A percentile compares a stretch with the other conserved stretches of the same genome.
These are phyloP conservation scores for Noctuana brunneofusca DNA, from an alignment of 2,888 invertebrate genomes.

Conservation along the genomic window DNA sequence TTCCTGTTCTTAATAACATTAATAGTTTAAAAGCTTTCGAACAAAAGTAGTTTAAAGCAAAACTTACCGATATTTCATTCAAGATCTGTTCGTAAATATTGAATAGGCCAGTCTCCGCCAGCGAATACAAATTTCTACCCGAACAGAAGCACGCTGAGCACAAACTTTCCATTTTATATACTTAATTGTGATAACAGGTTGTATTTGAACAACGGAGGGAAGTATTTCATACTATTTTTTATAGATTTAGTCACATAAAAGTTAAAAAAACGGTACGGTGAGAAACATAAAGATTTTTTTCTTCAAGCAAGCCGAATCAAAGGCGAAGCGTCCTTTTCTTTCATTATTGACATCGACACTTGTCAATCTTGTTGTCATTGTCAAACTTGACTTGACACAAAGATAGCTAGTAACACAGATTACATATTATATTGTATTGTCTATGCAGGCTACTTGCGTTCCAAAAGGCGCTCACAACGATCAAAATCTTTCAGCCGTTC, in stretches of 20 bases:
- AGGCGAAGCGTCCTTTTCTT: neutral
- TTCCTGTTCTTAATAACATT: neutral
- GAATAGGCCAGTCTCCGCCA: conserved; percentile 57
- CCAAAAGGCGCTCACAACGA: no score
- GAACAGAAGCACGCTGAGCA: conserved; percentile 63
- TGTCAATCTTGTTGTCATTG: neutral
- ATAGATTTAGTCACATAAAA: neutral
- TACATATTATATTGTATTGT: no score
- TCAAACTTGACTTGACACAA: no score
- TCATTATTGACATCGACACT: no score
- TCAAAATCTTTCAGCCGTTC: no score
- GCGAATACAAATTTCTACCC: conserved; percentile 57
- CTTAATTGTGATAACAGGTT: neutral
- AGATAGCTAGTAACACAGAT: no score
- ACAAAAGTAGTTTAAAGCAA: neutral
- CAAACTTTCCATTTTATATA: conserved; percentile 62
- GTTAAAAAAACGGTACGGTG: neutral
- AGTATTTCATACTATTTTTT: neutral
- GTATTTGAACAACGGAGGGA: neutral
- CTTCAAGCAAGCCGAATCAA: no score
- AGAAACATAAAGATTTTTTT: neutral
- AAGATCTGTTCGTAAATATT: conserved; percentile 63
- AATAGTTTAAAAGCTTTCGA: neutral
- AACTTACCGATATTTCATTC: conserved; percentile 66
- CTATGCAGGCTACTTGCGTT: no score